These are phyloP conservation scores for Trogon melanurus DNA, from an alignment of 2,113 vertebrate genomes.

Conservation along the genomic window DNA sequence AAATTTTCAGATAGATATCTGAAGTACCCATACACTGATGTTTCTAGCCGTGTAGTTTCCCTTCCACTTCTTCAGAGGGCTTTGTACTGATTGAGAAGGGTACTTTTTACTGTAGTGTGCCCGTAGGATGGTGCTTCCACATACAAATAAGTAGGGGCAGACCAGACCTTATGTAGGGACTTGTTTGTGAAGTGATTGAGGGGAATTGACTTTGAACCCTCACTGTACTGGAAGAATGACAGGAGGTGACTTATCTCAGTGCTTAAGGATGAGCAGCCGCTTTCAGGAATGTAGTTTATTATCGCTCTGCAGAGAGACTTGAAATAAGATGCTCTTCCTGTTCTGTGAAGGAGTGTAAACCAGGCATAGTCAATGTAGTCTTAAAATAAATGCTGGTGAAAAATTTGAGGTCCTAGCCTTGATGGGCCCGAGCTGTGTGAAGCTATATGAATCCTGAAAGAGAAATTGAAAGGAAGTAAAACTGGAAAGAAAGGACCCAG, in stretches of 20 bases:
- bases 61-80: not conserved
- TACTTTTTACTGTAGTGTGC: not conserved
- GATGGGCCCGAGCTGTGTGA: not conserved
- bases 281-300: not conserved
- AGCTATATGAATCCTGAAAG: not conserved
- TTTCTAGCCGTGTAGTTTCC: not conserved
- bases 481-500: not conserved
- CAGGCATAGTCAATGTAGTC: not conserved
- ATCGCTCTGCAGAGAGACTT: not conserved
- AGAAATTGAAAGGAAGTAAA: not conserved
- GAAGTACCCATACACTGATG: not conserved
- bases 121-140: not conserved
- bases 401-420: not conserved
- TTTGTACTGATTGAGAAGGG: not conserved
- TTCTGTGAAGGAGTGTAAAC: not conserved
- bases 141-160: not conserved
- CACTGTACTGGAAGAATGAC: not conserved
- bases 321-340: not conserved
- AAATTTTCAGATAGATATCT: not conserved
- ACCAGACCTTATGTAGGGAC: not conserved
- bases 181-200: not conserved
- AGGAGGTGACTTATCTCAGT: not conserved
- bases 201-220: not conserved
- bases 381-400: not conserved
- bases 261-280: not conserved